Percentiles rank a stretch among this genome's conserved stretches.
Evolutionary conservation across 2,888 invertebrate species (phyloP).

Genomic region (Pandemis heparana): DNA sequence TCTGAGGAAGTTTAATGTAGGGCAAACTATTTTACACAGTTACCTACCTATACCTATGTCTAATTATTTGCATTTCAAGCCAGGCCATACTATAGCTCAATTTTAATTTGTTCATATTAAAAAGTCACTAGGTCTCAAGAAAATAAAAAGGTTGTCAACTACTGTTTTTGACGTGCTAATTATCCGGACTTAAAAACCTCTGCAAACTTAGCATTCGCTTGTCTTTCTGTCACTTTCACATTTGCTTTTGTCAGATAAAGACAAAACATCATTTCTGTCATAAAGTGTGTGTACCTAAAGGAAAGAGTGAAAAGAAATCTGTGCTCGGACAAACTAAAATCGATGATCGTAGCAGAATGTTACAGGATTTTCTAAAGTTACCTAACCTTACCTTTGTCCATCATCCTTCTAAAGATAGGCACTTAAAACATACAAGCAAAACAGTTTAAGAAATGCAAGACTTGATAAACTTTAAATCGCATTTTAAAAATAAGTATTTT

Average conservation of each 20-base stretch:
- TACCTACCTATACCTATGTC: too few species aligned
- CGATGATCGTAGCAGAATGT: background rate
- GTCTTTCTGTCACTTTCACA: too few species aligned
- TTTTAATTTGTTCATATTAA: too few species aligned
- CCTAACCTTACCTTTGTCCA: slow-evolving; percentile 21
- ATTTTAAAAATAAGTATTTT: background rate
- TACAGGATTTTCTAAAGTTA: background rate
- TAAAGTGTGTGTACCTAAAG: too few species aligned
- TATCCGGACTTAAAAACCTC: background rate
- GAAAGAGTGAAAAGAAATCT: background rate
- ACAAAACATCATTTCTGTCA: too few species aligned
- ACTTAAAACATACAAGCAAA: slow-evolving; percentile 28
- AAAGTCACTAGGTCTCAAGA: too few species aligned
- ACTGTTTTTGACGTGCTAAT: too few species aligned
- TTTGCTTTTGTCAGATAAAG: too few species aligned
- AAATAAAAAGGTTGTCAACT: background rate
- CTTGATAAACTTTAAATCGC: too few species aligned
- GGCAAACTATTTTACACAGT: background rate
- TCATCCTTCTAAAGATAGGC: slow-evolving; percentile 38
- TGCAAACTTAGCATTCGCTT: background rate
- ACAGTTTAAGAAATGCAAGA: background rate
- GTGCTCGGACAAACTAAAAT: background rate
- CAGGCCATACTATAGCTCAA: too few species aligned
- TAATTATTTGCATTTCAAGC: too few species aligned
- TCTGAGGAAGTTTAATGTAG: slow-evolving; percentile 55